Evolutionary conservation across 2,797 vertebrate genomes (phyloP).

Genomic region (Argya squamiceps): DNA sequence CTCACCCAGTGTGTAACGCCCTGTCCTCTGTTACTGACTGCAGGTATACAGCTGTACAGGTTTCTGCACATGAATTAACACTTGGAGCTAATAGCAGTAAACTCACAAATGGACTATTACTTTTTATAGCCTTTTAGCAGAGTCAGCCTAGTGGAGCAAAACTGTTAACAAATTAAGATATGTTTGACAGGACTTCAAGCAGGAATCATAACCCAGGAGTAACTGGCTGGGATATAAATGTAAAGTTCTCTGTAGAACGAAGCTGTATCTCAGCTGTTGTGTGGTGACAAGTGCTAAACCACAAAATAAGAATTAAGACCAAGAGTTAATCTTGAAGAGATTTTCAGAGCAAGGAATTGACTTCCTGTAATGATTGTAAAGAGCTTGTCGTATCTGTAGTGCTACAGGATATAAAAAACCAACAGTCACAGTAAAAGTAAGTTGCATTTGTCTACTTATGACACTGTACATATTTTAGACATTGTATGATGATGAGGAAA

Average conservation of each 20-base stretch:
- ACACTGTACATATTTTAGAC: background rate
- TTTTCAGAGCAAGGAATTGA: background rate
- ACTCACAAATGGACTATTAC: constrained; percentile 70
- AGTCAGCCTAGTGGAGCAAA: constrained; percentile 61
- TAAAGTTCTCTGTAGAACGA: background rate
- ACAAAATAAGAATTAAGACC: background rate
- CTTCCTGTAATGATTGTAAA: background rate
- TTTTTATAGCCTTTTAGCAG: constrained; percentile 67
- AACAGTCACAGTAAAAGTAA: background rate
- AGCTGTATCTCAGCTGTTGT: background rate
- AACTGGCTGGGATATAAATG: background rate
- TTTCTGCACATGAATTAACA: constrained; percentile 38
- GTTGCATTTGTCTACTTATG: background rate
- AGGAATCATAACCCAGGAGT: constrained; percentile 12
- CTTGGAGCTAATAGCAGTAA: constrained; percentile 61
- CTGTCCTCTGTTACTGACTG: background rate
- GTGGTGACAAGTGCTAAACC: background rate
- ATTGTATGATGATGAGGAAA: background rate
- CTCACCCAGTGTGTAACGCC: background rate
- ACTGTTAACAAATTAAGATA: constrained; percentile 58
- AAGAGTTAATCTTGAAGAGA: background rate
- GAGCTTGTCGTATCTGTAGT: background rate
- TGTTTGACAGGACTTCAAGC: constrained; percentile 25
- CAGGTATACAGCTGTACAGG: background rate
- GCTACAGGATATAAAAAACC: background rate